Evolutionary conservation across 2,797 vertebrate species (phyloP), one percentile per base, ranked within the genome.

Genomic region (Selene dorsalis): DNA sequence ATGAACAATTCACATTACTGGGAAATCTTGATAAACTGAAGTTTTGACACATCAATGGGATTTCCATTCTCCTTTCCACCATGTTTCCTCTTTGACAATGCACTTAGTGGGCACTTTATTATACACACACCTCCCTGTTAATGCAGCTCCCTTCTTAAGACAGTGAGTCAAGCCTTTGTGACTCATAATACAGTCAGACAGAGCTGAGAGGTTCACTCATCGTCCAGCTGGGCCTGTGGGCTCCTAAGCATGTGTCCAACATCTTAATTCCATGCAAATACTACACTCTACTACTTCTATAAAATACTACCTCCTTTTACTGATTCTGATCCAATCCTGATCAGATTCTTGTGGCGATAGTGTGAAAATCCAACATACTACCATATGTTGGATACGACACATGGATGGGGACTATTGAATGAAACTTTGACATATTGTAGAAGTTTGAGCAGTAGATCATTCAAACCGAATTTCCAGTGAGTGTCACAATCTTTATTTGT

Each of bases 1-100:
- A 88, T 87, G 90, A 88, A 88, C 83, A 90, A 90, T 87, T 86
- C 85, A 77, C 83, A 82, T 89, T 91, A 89, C 67, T 24, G 56
- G 71, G 43, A 84, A 86, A 76, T 79, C 80, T 78, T 87, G 87
- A 89, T 87, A 85, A 92, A 85, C 38, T 74, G 80, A 93, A 87
- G 86, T 88, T 91, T 80, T 89, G 91, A 90, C 87, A 84, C 72
- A 82, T 82, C 55, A 69, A 75, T 66, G 58, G 35, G 62, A 76
- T 75, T 65, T 74, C 60, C 38, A 1, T 58, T 84, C 62, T 79
- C n/a, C 75, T 64, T 82, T 68, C 71, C 58, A 12, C 39, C 7
- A 38, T 72, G 59, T 35, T 80, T 84, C 68, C 63, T 35, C 45
- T 76, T 72, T 74, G 84, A 82, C 80, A 67, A 60, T 64, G 45